phyloP scores from a whole-genome alignment of 2,113 vertebrate species.

The Macaca fascicularis region DNA sequence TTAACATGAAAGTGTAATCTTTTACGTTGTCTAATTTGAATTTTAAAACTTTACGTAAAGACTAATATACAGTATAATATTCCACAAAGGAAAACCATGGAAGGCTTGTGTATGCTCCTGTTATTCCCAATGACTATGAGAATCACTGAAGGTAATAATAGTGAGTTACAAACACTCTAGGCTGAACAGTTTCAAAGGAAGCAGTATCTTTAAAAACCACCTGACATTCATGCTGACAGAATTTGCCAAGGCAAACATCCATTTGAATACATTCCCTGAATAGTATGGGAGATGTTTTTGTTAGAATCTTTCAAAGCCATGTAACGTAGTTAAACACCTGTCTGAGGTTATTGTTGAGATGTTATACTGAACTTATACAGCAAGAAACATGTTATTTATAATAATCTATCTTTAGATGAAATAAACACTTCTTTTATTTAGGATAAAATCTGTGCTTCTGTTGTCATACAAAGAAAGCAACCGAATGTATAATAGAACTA shows the following conservation, averaged over 20 bases:
- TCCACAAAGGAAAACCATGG: not conserved
- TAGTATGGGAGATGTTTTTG: not conserved
- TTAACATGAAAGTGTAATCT: slow-evolving; percentile 10
- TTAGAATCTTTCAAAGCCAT: slow-evolving; percentile 22
- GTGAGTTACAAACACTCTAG: not conserved
- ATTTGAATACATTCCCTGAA: slow-evolving; percentile 36
- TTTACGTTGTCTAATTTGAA: slow-evolving; percentile 17
- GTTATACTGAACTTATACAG: slow-evolving; percentile 28
- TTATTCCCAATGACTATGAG: not conserved
- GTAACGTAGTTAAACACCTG: not conserved
- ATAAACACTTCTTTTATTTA: slow-evolving; percentile 40
- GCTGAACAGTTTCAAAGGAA: not conserved
- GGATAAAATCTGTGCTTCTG: slow-evolving; percentile 10
- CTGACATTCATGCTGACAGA: slow-evolving; percentile 40
- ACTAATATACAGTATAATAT: not conserved
- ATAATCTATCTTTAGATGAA: slow-evolving; percentile 3
- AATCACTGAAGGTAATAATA: not conserved
- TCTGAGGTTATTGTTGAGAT: slow-evolving; percentile 34
- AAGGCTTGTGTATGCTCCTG: not conserved
- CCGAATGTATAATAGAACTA: not conserved
- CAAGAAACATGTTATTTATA: slow-evolving; percentile 23
- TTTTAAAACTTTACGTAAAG: slow-evolving; percentile 12
- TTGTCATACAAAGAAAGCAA: slow-evolving; percentile 28
- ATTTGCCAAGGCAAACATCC: slow-evolving; percentile 33
- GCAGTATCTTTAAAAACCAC: slow-evolving; percentile 6